phyloP scores from a whole-genome alignment of 53 echinoderm and acorn worm genomes.

The Temnopleurus reevesii region DNA sequence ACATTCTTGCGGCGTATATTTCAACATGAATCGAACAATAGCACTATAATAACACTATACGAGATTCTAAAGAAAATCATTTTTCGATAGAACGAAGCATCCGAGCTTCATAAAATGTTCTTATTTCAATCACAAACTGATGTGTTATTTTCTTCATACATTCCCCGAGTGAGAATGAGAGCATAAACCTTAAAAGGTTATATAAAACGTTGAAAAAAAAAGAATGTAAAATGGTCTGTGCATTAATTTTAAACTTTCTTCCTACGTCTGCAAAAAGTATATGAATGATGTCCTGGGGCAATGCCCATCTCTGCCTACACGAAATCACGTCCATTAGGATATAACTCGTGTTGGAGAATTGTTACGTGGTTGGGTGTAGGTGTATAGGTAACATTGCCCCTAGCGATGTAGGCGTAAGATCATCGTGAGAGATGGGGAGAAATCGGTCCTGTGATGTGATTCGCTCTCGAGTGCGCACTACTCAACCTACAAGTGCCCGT shows the following conservation, averaged over 20 bases:
- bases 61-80: no score
- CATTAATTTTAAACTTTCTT: background rate
- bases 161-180: no score
- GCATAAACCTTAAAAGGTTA: no score
- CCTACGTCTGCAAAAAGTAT: constrained; percentile 8
- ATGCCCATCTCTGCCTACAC: background rate
- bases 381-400: constrained; percentile 18
- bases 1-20: no score
- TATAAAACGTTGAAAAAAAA: no score
- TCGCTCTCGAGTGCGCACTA: background rate
- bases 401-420: background rate
- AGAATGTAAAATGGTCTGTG: no score
- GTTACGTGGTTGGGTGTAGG: background rate
- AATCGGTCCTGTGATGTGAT: constrained; percentile 1
- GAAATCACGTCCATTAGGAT: constrained; percentile 48
- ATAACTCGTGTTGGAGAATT: constrained; percentile 7
- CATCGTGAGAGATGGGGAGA: background rate
- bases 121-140: no score
- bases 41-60: no score
- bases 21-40: no score
- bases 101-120: no score
- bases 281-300: background rate
- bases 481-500: constrained; percentile 25
- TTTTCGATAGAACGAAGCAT: no score
- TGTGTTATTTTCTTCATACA: no score